These are phyloP conservation scores for Prostheceraeus crozeri DNA, from an alignment of 2,888 invertebrate genomes.

Conservation along the genomic window DNA sequence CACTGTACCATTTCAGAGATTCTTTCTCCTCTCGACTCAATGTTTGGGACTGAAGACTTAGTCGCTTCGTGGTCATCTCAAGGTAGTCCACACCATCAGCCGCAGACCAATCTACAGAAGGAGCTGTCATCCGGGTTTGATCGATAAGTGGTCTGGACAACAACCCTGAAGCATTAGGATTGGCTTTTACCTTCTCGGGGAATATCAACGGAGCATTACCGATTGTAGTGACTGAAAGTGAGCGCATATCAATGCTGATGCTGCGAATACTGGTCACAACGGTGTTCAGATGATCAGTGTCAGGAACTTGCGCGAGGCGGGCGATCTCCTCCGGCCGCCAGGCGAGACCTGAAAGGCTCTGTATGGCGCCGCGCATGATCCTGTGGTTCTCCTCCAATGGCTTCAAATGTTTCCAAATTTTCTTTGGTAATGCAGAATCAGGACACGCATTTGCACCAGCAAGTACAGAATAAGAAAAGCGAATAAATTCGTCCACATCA, in stretches of 20 bases:
- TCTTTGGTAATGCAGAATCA: slow-evolving; percentile 48
- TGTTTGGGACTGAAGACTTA: no score
- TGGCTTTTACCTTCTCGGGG: no score
- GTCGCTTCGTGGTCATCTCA: no score
- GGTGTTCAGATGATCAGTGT: slow-evolving; percentile 15
- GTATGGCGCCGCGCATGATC: slow-evolving; percentile 55
- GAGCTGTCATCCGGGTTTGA: no score
- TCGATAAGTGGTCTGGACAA: no score
- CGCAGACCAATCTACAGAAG: no score
- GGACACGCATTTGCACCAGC: slow-evolving; percentile 14
- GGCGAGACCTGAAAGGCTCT: slow-evolving; percentile 61
- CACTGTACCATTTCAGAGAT: background rate
- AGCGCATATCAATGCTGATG: slow-evolving; percentile 22
- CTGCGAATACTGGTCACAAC: slow-evolving; percentile 7
- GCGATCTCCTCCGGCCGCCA: slow-evolving; percentile 6
- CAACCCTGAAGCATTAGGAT: no score
- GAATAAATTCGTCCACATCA: slow-evolving; percentile 5
- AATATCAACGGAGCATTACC: slow-evolving; percentile 8
- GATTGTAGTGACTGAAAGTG: background rate
- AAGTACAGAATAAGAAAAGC: slow-evolving; percentile 26
- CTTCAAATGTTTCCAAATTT: slow-evolving; percentile 46
- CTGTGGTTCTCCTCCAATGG: slow-evolving; percentile 45
- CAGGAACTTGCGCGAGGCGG: background rate
- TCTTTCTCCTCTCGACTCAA: no score
- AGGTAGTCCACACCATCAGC: no score